Conservation (phyloP, 2,888 invertebrate genomes). For the Epinotia demarniana region DNA sequence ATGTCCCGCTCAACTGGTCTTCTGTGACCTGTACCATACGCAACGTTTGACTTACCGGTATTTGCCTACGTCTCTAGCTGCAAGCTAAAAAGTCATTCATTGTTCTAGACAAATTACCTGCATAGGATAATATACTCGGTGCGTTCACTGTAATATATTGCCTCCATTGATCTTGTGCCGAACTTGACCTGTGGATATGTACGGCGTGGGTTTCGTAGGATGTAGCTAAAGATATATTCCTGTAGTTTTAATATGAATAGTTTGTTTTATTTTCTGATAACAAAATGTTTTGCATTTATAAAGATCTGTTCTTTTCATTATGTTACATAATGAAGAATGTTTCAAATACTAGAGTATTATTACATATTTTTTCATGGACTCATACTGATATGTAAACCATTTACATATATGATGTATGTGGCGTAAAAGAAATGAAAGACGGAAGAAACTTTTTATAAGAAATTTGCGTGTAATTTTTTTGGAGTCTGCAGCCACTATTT, state of each 20-base stretch:
- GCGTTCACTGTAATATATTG: slow-evolving; percentile 37
- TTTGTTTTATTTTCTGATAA: background rate
- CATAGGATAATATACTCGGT: slow-evolving; percentile 57
- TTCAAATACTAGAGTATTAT: no score
- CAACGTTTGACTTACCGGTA: slow-evolving; percentile 63
- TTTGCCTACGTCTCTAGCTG: slow-evolving; percentile 68
- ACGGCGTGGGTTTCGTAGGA: slow-evolving; percentile 15
- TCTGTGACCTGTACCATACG: slow-evolving; percentile 54
- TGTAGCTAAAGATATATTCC: slow-evolving; percentile 12
- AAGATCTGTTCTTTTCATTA: no score
- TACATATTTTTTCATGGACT: no score
- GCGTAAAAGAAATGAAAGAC: no score
- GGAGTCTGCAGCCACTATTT: no score
- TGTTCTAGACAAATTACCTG: slow-evolving; percentile 76
- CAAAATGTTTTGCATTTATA: no score
- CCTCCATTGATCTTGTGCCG: slow-evolving; percentile 37
- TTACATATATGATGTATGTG: no score
- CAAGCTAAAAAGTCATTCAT: slow-evolving; percentile 75
- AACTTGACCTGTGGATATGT: slow-evolving; percentile 32
- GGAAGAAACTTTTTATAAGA: no score
- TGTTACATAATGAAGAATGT: no score
- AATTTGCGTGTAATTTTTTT: no score
- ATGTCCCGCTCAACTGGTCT: background rate
- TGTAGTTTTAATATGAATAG: background rate
- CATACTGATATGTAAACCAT: no score